phyloP scores from a whole-genome alignment of 2,888 invertebrate genomes.

The Ptilodon capucinus region DNA sequence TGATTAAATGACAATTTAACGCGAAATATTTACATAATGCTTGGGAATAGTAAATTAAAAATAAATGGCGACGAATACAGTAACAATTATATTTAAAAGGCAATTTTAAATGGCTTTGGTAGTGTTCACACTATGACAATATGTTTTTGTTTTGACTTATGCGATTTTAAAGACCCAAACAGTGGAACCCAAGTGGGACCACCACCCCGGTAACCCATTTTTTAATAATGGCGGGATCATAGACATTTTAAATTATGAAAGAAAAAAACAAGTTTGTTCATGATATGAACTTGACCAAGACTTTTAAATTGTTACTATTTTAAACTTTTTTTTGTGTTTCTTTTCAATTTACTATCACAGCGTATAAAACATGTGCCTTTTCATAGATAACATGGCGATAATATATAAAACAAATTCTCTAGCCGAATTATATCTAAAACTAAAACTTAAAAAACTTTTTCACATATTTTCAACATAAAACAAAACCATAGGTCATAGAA shows the following conservation, averaged over 20 bases:
- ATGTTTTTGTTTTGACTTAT: too few relatives aligned
- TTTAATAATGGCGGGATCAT: too few relatives aligned
- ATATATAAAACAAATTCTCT: constrained; percentile 7
- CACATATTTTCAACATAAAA: not conserved
- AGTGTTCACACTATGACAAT: too few relatives aligned
- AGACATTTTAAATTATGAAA: too few relatives aligned
- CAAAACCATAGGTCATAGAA: not conserved
- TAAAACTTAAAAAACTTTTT: not conserved
- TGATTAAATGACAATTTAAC: constrained; percentile 45
- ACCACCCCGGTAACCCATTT: too few relatives aligned
- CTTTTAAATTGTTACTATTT: too few relatives aligned
- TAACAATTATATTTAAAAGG: too few relatives aligned
- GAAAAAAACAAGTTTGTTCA: too few relatives aligned
- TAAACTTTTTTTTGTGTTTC: not conserved
- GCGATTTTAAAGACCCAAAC: too few relatives aligned
- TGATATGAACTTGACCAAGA: too few relatives aligned
- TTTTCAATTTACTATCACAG: constrained; percentile 28
- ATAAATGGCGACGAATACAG: not conserved
- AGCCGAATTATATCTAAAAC: constrained; percentile 4
- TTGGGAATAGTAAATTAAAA: constrained; percentile 26
- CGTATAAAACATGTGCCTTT: not conserved
- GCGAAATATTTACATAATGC: constrained; percentile 33
- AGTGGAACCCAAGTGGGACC: too few relatives aligned
- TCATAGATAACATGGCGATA: not conserved
- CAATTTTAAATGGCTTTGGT: too few relatives aligned